Evolutionary conservation across 2,888 invertebrate species (phyloP), one percentile per base, ranked within the genome.

Genomic region (Acanthoscelides obtectus): DNA sequence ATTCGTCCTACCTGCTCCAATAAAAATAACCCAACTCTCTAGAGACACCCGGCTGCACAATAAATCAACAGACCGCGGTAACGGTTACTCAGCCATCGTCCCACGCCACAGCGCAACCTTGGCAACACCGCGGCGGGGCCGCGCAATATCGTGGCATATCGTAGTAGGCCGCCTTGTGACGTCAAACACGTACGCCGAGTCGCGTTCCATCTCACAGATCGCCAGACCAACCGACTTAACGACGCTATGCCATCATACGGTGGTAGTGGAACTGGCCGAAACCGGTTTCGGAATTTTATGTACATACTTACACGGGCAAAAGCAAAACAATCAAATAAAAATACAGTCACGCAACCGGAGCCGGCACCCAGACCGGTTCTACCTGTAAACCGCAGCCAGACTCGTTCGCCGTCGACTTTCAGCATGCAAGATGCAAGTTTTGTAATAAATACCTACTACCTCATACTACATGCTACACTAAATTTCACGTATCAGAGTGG

Each of bases 71-170:
- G 45, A 45, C 12, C 45, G 45, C 12, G 45, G 45, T 45, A 45
- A 45, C 45, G 45, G 45, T 45, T 45, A 45, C 45, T 17, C 45
- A 45, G 45, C 5, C 5, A 45, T 1, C 45, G 1, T 45, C 45
- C 66, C 6, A 3, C 66, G n/a, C 66, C 1, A 17, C 66, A 2
- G 19, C 22, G 66, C 66, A 66, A n/a, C 22, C 66, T 20, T 67
- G 69, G 64, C 72, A 68, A 70, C 68, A 71, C 71, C 71, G 73
- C 75, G 69, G 64, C 72, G 66, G 68, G 66, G 73, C 71, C 71
- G 73, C 75, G 69, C 5, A 8, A 1, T 19, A 19, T n/a, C 45
- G 45, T 45, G 45, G 45, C 25, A 25, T 3, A 45, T 45, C 45
- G 45, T 45, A 45, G 45, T 45, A 45, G 45, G 45, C 45, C 45